Evolutionary conservation across 2,888 invertebrate genomes (phyloP).

Genomic region (Rhaphigaster nebulosa): DNA sequence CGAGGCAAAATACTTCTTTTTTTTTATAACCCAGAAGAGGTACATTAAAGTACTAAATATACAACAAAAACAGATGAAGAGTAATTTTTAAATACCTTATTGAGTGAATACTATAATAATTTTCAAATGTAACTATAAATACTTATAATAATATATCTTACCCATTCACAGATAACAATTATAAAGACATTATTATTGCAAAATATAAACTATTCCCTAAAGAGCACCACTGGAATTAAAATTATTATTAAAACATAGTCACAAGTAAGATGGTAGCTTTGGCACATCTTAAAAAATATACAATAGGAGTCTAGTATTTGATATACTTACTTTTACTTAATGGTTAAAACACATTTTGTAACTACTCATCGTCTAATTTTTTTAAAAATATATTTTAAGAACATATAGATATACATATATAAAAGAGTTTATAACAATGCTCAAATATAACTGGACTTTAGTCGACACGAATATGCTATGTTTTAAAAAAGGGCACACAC

Average conservation of each 20-base stretch:
- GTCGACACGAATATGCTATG: background rate
- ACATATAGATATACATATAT: constrained; percentile 13
- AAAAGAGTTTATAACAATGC: constrained; percentile 29
- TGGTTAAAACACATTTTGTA: constrained; percentile 5
- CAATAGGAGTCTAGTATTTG: background rate
- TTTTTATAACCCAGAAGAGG: background rate
- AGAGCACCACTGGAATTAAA: constrained; percentile 52
- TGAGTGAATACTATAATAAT: background rate
- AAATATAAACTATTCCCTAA: constrained; percentile 54
- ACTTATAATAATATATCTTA: background rate
- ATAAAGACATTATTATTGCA: constrained; percentile 30
- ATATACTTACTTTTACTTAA: constrained; percentile 2
- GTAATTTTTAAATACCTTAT: background rate
- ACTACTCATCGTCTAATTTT: constrained; percentile 8
- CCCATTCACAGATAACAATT: background rate
- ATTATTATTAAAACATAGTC: background rate
- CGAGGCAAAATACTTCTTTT: background rate
- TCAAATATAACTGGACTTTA: constrained; percentile 19
- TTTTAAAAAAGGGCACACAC: constrained; percentile 3
- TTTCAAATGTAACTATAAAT: background rate
- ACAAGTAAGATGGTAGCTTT: background rate
- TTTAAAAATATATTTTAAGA: constrained; percentile 37
- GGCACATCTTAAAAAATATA: constrained; percentile 15
- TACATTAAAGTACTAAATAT: background rate
- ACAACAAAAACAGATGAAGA: background rate